Evolutionary conservation across 2,113 vertebrate genomes (phyloP).

Genomic region (Arenaria interpres): DNA sequence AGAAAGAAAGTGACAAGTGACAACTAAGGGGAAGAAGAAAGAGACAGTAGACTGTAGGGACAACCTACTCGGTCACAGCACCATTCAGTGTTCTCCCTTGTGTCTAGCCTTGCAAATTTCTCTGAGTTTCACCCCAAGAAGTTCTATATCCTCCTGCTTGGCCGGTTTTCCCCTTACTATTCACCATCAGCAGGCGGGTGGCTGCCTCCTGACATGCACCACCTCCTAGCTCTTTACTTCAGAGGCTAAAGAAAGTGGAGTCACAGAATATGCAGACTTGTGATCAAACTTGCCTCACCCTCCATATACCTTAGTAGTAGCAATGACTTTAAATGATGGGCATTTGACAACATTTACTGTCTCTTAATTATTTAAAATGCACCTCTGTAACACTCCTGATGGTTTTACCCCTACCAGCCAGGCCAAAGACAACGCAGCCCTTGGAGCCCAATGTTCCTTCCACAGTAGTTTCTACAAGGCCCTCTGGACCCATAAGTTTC

Average conservation of each 20-base stretch:
- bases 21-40: background rate
- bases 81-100: background rate
- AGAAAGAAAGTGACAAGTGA: background rate
- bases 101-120: background rate
- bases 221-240: background rate
- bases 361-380: too few species aligned
- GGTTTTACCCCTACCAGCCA: background rate
- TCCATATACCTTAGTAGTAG: background rate
- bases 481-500: slow-evolving; percentile 34
- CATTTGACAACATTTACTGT: background rate
- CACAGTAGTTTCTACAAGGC: slow-evolving; percentile 41
- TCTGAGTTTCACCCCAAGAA: background rate
- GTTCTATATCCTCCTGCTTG: background rate
- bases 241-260: background rate
- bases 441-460: slow-evolving; percentile 10
- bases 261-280: background rate
- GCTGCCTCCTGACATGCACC: background rate
- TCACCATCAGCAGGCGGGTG: background rate
- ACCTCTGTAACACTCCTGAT: background rate
- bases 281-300: background rate
- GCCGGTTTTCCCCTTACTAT: background rate
- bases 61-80: background rate
- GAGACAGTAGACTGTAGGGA: background rate
- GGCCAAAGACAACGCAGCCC: slow-evolving; percentile 18
- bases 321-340: background rate